Base-by-base conservation (phyloP, 2,113 vertebrate species). In the Oenanthe melanoleuca region DNA sequence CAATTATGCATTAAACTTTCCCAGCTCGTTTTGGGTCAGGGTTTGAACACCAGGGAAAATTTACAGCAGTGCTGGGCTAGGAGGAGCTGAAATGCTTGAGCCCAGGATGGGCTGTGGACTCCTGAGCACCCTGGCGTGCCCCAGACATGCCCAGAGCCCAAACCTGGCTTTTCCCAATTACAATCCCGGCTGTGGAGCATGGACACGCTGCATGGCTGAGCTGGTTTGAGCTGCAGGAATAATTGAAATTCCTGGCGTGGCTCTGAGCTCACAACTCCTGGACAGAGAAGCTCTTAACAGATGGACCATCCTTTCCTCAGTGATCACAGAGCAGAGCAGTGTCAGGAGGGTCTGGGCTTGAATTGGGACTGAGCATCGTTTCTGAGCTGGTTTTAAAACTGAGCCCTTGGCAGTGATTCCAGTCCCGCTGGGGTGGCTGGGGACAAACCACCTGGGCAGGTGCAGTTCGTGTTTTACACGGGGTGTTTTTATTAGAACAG, bases 1-100 rank as follows among this genome's bases (percentile, higher is more conserved):
- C 92, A 93, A 96, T 96, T 95, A 96, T 14, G 49, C 77, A 67
- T 93, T 80, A 34, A 90, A 94, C 60, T 88, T 94, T 59, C 81
- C 63, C 69, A 12, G 67, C 94, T 94, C 21, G 0, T 84, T 94
- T 81, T 56, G 61, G 38, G 88, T 57, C 59, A 61, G 71, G 50
- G 4, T 83, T 93, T 93, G 73, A 65, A 50, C 47, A 70, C 38
- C 19, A 4, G 31, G 61, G 80, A 65, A 50, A 73, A 78, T 63
- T 59, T n/a, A 4, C 33, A 38, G 45, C 3, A 3, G 34, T 0
- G 0, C 20, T 11, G 33, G 69, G 57, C 33, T 45, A 25, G 67
- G 22, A 88, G 5, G 49, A 60, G 33, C 50, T 78, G 72, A 25
- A 75, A 59, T 52, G 42, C 55, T 33, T 8, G 55, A 47, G 38